Percentiles rank a stretch among this genome's conserved stretches.
phyloP scores from a whole-genome alignment of 1,140 invertebrate genomes.

The Melipona quadrifasciata region DNA sequence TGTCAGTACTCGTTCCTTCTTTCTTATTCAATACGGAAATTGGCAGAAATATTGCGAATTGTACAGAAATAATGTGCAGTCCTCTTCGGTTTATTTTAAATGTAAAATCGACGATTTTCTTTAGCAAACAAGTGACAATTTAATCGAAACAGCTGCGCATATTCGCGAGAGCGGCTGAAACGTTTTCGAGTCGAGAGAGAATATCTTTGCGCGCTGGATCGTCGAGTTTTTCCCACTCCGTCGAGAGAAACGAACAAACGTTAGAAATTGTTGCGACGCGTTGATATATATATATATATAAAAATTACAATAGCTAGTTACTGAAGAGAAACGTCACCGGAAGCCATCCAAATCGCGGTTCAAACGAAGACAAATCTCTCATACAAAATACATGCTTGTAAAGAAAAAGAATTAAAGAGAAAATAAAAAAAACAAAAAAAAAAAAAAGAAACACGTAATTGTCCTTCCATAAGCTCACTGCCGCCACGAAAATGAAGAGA shows the following conservation, averaged over 20 bases:
- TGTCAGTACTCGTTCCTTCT: background rate
- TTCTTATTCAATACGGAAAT: background rate
- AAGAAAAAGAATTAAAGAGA: background rate
- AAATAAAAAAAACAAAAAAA: slow-evolving; percentile 36
- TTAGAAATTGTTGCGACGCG: slow-evolving; percentile 18
- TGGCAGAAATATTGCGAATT: background rate
- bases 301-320: slow-evolving; percentile 23
- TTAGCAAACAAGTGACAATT: too few species aligned
- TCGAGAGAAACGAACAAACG: slow-evolving; percentile 3
- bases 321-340: slow-evolving; percentile 5
- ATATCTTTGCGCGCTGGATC: background rate
- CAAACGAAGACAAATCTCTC: slow-evolving; percentile 14
- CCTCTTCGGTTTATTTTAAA: too few species aligned
- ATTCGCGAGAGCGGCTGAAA: background rate
- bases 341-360: slow-evolving; percentile 48
- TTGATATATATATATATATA: slow-evolving; percentile 21
- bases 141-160: too few species aligned
- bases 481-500: slow-evolving; percentile 61
- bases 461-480: slow-evolving; percentile 67
- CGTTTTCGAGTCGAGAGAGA: background rate
- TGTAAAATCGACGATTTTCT: too few species aligned
- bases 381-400: slow-evolving; percentile 6
- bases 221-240: background rate
- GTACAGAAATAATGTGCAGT: too few species aligned
- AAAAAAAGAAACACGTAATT: slow-evolving; percentile 37